Base-by-base conservation (phyloP, 92 coral and sea anemone genomes). In the Porites rus region DNA sequence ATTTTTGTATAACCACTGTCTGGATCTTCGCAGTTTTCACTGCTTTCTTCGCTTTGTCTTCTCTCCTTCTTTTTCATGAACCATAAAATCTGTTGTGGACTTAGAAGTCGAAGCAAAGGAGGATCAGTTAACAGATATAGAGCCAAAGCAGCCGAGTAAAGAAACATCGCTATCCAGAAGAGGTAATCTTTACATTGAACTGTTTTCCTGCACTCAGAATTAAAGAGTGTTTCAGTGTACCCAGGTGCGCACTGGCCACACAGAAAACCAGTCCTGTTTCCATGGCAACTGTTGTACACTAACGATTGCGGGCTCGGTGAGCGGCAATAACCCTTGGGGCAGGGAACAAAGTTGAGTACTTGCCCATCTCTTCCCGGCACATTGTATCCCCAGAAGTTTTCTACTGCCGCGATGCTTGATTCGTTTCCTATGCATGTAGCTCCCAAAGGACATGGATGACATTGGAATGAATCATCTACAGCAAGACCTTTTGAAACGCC, bases 371-470 rank as follows among this genome's bases (percentile, higher is more conserved):
- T 18, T n/a, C 64, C 50, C n/a, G 69, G 69, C 51, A 78, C 75
- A 3, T 43, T 56, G 69, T 76, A 78, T 1, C 92, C 92, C 90
- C 90, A 89, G 51, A 84, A 89, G 76, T 85, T 77, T 43, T 20
- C 70, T 72, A 77, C 74, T 24, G 94, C 90, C 18, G 70, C 85
- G n/a, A 93, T 88, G 90, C 91, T 81, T 6, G 59, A 25, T 31
- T 70, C n/a, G 50, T 70, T 67, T 66, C 16, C 16, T 43, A 71
- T 62, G 54, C 85, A 90, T 0, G 53, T 68, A 10, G 91, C 93
- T 21, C 93, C 93, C 21, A 63, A 70, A 1, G 93, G 93, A 38
- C 93, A 90, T 5, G 87, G 88, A 25, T 62, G 70, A 58, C 98
- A 94, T 2, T 9, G 60, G 51, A 88, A 87, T 18, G 69, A 76